Evolutionary conservation across 2,888 invertebrate species (phyloP).

Genomic region (Heliconius hortense): DNA sequence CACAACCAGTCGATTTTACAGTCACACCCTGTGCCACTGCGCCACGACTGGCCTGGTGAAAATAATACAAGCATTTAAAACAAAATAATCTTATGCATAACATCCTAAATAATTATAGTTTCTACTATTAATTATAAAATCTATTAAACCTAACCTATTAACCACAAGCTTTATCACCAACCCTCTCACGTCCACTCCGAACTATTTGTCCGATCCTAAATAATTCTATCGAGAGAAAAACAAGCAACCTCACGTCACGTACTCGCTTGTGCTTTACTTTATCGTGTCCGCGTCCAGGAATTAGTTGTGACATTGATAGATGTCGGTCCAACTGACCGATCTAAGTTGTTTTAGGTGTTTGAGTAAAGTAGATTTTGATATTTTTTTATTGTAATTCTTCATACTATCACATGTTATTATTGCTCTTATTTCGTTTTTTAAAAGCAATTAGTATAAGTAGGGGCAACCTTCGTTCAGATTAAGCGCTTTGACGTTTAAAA

Average conservation of each 20-base stretch:
- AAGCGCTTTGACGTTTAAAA: no score
- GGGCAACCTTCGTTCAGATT: not conserved
- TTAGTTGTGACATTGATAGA: constrained; percentile 59
- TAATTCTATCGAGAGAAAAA: constrained; percentile 61
- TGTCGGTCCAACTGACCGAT: constrained; percentile 41
- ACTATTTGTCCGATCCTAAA: constrained; percentile 67
- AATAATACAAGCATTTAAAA: not conserved
- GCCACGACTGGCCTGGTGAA: no score
- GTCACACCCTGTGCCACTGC: no score
- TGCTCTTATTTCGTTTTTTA: not conserved
- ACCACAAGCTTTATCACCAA: constrained; percentile 46
- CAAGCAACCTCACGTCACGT: constrained; percentile 52
- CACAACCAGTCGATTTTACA: no score
- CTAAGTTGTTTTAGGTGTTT: not conserved
- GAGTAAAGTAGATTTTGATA: not conserved
- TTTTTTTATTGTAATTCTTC: not conserved
- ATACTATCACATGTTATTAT: not conserved
- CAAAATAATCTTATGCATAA: not conserved
- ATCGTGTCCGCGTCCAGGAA: constrained; percentile 55
- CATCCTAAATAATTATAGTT: not conserved
- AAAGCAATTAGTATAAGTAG: not conserved
- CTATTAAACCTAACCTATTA: constrained; percentile 19
- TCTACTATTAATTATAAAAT: not conserved
- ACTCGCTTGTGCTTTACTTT: constrained; percentile 53
- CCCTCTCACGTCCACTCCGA: constrained; percentile 56